Evolutionary conservation across 2,113 vertebrate genomes (phyloP), one percentile per base, ranked within the genome.

Genomic region (Pygoscelis antarcticus): DNA sequence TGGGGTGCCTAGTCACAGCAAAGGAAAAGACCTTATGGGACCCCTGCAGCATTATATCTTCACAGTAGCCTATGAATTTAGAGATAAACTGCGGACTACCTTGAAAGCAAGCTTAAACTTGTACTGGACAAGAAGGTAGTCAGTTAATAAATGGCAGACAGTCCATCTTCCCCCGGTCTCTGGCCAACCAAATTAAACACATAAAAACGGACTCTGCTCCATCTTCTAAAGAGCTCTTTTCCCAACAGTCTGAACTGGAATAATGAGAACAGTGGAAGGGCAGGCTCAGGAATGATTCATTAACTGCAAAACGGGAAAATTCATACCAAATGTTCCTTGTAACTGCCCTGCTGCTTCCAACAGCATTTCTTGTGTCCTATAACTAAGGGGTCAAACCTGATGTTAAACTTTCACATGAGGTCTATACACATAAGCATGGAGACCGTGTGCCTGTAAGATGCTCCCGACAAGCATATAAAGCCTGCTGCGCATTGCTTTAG

Each of bases 251-350:
- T 94, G 78, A 94, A 90, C 78, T 79, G 49, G 74, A 96, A 91
- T 94, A 90, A 97, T 70, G 93, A 95, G 84, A 95, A 83, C 74
- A 96, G 90, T 97, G 84, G 92, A 96, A 96, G 77, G 70, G 77
- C 83, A 93, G 83, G 81, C 74, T 91, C 87, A 66, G 81, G 81
- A 97, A 94, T 96, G 94, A 96, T 97, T 96, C 95, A 97, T 96
- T 95, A 96, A 91, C 83, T 92, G 94, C 87, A 95, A 95, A 96
- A 90, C 60, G 84, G 83, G 94, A 92, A 97, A 96, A 96, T 96
- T 97, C 78, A 85, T 95, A 93, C 94, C 94, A 96, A 97, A 97
- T 95, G 96, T 97, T 95, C 77, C 87, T 91, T 69, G 40, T 82
- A 96, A 96, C 89, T 96, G 80, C 93, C 61, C 77, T 2, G 8